Evolutionary conservation across 2,888 invertebrate genomes (phyloP).

Genomic region (Drosophila monieri): DNA sequence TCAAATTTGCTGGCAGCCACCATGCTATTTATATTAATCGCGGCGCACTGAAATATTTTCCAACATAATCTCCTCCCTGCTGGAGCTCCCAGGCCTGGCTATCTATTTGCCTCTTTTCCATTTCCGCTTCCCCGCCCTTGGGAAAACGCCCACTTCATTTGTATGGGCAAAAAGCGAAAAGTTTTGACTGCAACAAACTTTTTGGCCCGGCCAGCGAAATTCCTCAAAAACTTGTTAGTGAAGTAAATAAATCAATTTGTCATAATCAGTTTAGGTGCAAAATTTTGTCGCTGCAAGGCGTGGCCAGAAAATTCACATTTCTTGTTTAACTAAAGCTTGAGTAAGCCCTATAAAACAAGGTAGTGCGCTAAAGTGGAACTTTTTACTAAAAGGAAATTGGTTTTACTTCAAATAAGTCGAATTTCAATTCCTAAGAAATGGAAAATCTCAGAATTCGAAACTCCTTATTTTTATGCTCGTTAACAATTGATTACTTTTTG

Average conservation of each 20-base stretch:
- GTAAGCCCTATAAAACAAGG: conserved; percentile 14
- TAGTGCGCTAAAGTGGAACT: neutral
- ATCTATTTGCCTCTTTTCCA: neutral
- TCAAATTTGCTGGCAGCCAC: conserved; percentile 60
- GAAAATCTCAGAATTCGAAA: neutral
- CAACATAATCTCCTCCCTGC: conserved; percentile 63
- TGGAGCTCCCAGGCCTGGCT: neutral
- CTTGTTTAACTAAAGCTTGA: conserved; percentile 41
- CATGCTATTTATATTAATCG: conserved; percentile 74
- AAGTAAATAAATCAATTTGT: conserved; percentile 82
- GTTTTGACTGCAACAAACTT: conserved; percentile 66
- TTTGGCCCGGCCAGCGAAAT: conserved; percentile 64
- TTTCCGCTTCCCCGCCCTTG: neutral
- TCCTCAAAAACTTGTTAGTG: conserved; percentile 78
- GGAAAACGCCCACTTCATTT: conserved; percentile 57
- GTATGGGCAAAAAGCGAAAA: conserved; percentile 59
- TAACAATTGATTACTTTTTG: neutral
- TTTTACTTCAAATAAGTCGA: neutral
- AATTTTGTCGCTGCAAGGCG: conserved; percentile 69
- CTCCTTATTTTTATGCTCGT: neutral
- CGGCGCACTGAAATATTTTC: conserved; percentile 66
- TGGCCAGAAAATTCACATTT: conserved; percentile 60
- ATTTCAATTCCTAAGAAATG: neutral
- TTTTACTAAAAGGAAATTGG: neutral
- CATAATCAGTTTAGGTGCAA: conserved; percentile 81